These are phyloP conservation scores for Telmatochromis brichardi DNA, from an alignment of 2,113 vertebrate species.

Conservation along the genomic window DNA sequence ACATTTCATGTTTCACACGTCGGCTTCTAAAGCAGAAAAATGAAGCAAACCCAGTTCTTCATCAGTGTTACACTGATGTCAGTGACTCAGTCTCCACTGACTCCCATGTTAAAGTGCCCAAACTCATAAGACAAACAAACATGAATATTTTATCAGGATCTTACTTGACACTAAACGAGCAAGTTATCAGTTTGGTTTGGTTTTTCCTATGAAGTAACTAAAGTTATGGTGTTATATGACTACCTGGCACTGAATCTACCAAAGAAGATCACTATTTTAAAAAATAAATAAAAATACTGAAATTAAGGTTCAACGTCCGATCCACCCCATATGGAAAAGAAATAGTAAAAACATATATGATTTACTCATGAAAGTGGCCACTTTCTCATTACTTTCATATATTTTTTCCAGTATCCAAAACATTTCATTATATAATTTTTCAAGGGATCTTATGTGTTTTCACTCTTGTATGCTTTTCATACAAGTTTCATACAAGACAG, in stretches of 20 bases:
- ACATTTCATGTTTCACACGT: not conserved
- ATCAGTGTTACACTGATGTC: not conserved
- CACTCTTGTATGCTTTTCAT: no score
- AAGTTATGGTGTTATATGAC: rapidly evolving
- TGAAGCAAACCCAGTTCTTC: not conserved
- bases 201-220: not conserved
- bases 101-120: not conserved
- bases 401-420: no score
- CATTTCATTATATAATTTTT: no score
- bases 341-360: no score
- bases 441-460: no score
- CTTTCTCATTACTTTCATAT: no score
- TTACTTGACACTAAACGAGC: not conserved
- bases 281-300: not conserved
- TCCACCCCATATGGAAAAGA: not conserved
- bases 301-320: rapidly evolving
- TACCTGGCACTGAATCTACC: not conserved
- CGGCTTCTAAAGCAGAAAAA: not conserved
- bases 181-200: not conserved
- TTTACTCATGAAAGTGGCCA: rapidly evolving
- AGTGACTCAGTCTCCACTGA: rapidly evolving
- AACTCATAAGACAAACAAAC: not conserved
- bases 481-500: no score
- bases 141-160: not conserved
- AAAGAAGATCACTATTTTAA: not conserved